Base-by-base conservation (phyloP, 2,113 vertebrate species). In the Beaufortia kweichowensis region DNA sequence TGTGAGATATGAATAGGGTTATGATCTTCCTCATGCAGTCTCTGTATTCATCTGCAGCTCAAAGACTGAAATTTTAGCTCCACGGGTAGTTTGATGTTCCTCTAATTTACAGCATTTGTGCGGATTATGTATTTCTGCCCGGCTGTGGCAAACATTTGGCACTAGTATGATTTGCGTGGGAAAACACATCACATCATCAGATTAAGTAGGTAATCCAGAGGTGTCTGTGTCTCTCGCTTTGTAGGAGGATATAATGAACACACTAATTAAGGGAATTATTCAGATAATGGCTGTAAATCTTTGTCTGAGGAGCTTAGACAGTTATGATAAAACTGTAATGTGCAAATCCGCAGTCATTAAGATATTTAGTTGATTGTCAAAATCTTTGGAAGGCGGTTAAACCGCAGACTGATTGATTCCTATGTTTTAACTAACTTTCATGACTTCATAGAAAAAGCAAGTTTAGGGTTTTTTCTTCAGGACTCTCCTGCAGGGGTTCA, bases 201-300 rank as follows among this genome's bases (percentile, higher is more conserved):
- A 79, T 79, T 79, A 79, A 73, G 67, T 43, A 73, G 69, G 69
- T 74, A 68, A 81, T 78, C 75, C 75, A 64, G 24, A 29, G 56
- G 69, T 72, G 46, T 50, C 39, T 43, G 28, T 63, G 69, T 67
- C 69, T 79, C 60, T 31, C 15, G 50, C 68, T 79, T 79, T 78
- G 75, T 72, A 24, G 69, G 75, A 78, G 33, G 43, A 72, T 61
- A 69, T 81, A 81, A 81, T 81, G 77, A 78, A 55, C 76, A 63
- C 46, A 59, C 33, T 75, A 67, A 82, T 72, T 77, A 82, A 28
- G 35, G 65, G 50, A 59, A 75, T 79, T 76, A 75, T 65, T 76
- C 65, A 79, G 59, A 76, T 76, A 79, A 76, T 61, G 23, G 29
- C 9, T 65, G 65, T 55, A 66, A 71, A 74, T 76, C 68, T 60